Evolutionary conservation across 2,113 vertebrate species (phyloP), one percentile per base, ranked within the genome.

Genomic region (Ahaetulla prasina): DNA sequence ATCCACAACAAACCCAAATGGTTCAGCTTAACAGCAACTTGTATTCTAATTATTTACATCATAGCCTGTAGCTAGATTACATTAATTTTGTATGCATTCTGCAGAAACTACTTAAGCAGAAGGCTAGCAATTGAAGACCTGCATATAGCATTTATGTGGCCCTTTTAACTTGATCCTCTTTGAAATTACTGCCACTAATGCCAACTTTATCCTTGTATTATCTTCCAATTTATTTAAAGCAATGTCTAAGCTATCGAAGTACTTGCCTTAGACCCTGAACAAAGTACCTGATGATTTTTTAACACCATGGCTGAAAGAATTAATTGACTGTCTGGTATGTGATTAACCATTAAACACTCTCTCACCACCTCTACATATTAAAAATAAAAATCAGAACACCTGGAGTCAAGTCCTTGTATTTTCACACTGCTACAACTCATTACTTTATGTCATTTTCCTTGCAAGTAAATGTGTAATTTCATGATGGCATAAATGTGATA

Each of bases 231-330:
- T 90, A 80, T 45, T 95, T 92, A 87, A 43, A 96, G 86, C 43
- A 93, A 43, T 86, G 47, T 91, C 84, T 95, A 57, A 39, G 60
- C 95, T 94, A 94, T 95, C 91, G 52, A 87, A 93, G 35, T 92
- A 89, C 18, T 88, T 95, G 80, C 57, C 16, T 20, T 93, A 89
- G 80, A 80, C 52, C 88, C 86, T 91, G 55, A 89, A 35, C 50
- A 91, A 89, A 74, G 80, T 91, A 89, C 95, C 94, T 94, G 84
- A 3, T 89, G 93, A 80, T 95, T 97, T 93, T 85, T 95, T 93
- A 93, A 91, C 90, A 89, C 43, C 68, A 74, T 91, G 47, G 91
- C 47, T 94, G 90, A 85, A n/a, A 52, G 23, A 92, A 92, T 92
- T 89, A 92, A 86, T 90, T 92, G 92, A 92, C 60, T 86, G 89